phyloP scores from a whole-genome alignment of 2,888 invertebrate genomes.

The Himalopsyche tibetana region DNA sequence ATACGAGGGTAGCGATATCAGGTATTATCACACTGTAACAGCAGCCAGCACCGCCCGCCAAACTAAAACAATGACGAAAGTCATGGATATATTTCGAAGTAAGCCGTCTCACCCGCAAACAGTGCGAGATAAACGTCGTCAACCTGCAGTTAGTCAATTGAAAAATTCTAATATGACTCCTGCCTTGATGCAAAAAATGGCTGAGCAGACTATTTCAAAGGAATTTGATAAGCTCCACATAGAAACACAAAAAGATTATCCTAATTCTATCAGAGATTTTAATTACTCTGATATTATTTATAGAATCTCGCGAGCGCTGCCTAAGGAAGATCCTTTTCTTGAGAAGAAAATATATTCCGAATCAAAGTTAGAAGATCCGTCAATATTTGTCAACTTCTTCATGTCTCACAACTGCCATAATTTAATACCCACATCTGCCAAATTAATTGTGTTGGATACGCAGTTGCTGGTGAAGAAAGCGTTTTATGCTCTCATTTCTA shows the following conservation, averaged over 20 bases:
- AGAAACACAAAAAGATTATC: constrained; percentile 35
- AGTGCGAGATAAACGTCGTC: constrained; percentile 5
- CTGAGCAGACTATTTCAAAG: constrained; percentile 2
- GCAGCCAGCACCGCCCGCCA: constrained; percentile 50
- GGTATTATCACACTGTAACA: constrained; percentile 59
- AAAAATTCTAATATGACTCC: not conserved
- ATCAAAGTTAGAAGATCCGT: not conserved
- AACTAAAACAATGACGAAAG: constrained; percentile 55
- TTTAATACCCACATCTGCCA: constrained; percentile 56
- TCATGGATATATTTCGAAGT: constrained; percentile 58
- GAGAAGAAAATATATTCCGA: constrained; percentile 25
- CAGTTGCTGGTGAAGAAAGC: constrained; percentile 53
- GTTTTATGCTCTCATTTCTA: constrained; percentile 51
- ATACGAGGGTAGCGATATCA: constrained; percentile 50
- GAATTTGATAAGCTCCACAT: constrained; percentile 31
- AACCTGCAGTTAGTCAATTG: not conserved
- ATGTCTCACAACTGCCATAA: constrained; percentile 54
- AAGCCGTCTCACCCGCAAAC: constrained; percentile 40
- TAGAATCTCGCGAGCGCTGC: constrained; percentile 53
- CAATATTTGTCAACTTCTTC: constrained; percentile 51
- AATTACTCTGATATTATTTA: constrained; percentile 38
- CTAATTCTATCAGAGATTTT: constrained; percentile 7
- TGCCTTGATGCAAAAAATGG: constrained; percentile 28
- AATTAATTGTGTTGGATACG: constrained; percentile 56
- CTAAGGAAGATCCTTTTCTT: constrained; percentile 54